phyloP scores from a whole-genome alignment of 2,888 invertebrate genomes.

The Hanleya hanleyi region DNA sequence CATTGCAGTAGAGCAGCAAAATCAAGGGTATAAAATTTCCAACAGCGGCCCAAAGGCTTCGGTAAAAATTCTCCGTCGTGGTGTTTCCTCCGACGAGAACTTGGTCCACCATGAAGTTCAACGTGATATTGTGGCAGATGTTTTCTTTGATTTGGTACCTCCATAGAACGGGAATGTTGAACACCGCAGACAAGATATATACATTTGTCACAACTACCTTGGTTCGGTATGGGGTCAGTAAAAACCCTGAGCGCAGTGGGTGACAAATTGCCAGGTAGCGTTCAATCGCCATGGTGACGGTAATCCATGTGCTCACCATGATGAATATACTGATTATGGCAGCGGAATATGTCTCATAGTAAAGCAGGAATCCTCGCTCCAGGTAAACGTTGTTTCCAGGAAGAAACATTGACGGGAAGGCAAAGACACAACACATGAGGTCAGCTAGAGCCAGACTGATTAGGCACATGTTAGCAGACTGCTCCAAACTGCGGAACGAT shows the following conservation, averaged over 20 bases:
- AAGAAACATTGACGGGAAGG: conserved; percentile 77
- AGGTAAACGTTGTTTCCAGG: conserved; percentile 76
- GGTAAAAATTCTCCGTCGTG: conserved; percentile 54
- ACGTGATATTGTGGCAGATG: conserved; percentile 36
- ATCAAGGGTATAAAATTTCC: conserved; percentile 64
- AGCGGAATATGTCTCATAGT: conserved; percentile 61
- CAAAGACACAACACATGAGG: conserved; percentile 76
- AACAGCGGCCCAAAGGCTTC: conserved; percentile 59
- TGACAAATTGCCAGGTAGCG: conserved; percentile 85
- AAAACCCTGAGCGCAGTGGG: conserved; percentile 81
- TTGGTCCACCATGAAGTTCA: conserved; percentile 34
- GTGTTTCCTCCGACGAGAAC: conserved; percentile 47
- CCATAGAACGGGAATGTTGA: conserved; percentile 79
- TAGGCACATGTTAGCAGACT: conserved; percentile 84
- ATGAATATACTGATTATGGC: conserved; percentile 68
- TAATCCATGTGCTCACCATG: conserved; percentile 85
- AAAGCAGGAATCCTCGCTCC: conserved; percentile 70
- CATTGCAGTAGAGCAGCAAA: conserved; percentile 65
- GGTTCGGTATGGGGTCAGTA: conserved; percentile 78
- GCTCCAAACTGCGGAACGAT: conserved; percentile 81
- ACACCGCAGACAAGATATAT: conserved; percentile 79
- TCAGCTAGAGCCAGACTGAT: conserved; percentile 86
- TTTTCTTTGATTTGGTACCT: conserved; percentile 47
- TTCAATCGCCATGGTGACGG: conserved; percentile 83
- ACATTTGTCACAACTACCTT: conserved; percentile 79